Base-by-base conservation (phyloP, 2,797 vertebrate species). In the Sebastes hubbsi region DNA sequence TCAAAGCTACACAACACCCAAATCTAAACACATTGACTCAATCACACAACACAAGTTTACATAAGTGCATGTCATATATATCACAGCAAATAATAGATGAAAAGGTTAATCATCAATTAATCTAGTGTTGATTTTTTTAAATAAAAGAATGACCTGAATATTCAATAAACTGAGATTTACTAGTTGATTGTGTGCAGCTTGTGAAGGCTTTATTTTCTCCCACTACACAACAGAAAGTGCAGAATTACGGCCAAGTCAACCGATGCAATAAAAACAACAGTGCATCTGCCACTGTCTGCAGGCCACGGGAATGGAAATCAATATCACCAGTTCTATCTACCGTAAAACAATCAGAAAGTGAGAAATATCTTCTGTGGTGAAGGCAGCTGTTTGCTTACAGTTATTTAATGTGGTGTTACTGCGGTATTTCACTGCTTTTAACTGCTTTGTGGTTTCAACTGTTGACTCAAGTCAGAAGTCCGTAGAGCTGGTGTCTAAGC, bases 251-350 rank as follows among this genome's bases (percentile, higher is more conserved):
- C 18, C 2, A 58, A 25, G 68, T 63, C 32, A 49, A 36, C 38
- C 55, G 54, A 30, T 16, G 60, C 12, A 65, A 60, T 6, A 70
- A 73, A 73, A 10, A 60, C 58, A 68, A 66, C 63, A 38, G 25
- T 60, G 52, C n/a, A 59, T 59, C 56, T 1, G 4, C 61, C 25
- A 1, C 3, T 74, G 22, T 74, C 54, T 61, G 59, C 61, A 58
- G 46, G 49, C 14, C 75, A 38, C 25, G 32, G 18, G 38, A 38
- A 59, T 25, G 24, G 8, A 76, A 67, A 78, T 78, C 72, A 76
- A 76, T 73, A 66, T 42, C 22, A n/a, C 22, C 9, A 60, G 30
- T 24, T 56, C 24, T 61, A 20, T 60, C 16, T 7, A 30, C 18
- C 18, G 4, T 20, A 58, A 72, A 46, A 32, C 59, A 70, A 42